phyloP scores from a whole-genome alignment of 2,888 invertebrate genomes.

The Macaria liturata region DNA sequence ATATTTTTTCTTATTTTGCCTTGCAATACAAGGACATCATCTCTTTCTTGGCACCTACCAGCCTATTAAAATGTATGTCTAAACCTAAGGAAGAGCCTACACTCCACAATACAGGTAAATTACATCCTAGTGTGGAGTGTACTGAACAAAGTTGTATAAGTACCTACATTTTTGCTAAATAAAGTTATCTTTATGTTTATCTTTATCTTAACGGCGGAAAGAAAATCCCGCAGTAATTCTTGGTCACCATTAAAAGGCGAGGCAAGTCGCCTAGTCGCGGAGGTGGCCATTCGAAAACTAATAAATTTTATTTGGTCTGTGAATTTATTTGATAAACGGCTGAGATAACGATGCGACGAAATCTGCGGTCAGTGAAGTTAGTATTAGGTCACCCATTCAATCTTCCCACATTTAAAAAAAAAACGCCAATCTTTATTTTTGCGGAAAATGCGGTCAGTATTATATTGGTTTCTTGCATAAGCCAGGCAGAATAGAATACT shows the following conservation, averaged over 20 bases:
- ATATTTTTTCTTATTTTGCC: no score
- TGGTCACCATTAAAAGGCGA: slow-evolving; percentile 61
- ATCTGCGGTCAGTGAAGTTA: slow-evolving; percentile 52
- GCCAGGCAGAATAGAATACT: slow-evolving; percentile 21
- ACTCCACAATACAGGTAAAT: no score
- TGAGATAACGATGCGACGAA: slow-evolving; percentile 63
- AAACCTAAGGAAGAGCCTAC: no score
- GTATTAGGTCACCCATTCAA: slow-evolving; percentile 23
- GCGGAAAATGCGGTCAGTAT: slow-evolving; percentile 6
- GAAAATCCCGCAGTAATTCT: slow-evolving; percentile 55
- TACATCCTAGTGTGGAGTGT: no score
- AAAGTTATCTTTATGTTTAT: no score
- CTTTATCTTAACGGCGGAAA: slow-evolving; percentile 39
- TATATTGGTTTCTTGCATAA: slow-evolving; percentile 10
- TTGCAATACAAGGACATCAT: no score
- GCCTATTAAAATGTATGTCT: no score
- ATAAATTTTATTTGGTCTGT: slow-evolving; percentile 72
- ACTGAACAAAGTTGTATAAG: no score
- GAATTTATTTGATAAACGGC: slow-evolving; percentile 79
- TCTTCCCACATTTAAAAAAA: slow-evolving; percentile 17
- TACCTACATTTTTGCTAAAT: no score
- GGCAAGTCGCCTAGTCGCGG: slow-evolving; percentile 53
- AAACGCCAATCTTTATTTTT: slow-evolving; percentile 5
- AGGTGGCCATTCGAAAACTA: slow-evolving; percentile 72
- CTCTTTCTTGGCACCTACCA: no score